Base-by-base conservation (phyloP, 2,888 invertebrate genomes). In the Protophormia terraenovae region DNA sequence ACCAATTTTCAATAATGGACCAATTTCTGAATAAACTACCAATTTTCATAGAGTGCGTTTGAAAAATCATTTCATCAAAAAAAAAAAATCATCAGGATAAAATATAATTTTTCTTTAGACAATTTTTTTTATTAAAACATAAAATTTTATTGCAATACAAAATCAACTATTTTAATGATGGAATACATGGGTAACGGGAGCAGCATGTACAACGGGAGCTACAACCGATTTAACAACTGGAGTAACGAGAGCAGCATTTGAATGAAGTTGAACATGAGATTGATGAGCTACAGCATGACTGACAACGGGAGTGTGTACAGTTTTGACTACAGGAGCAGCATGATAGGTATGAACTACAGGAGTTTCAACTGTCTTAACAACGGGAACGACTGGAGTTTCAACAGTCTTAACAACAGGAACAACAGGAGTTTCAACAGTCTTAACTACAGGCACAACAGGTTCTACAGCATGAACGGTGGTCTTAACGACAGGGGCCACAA, bases 191-290 rank as follows among this genome's bases (percentile, higher is more conserved):
- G 60, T 32, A 12, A 69, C 27, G 0, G 66, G 62, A 27, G 58
- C 47, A n/a, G 67, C 27, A 19, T 67, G 60, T 16, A 55, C 67
- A 58, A 58, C 24, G 0, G 69, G 71, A 47, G 64, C n/a, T 12
- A 66, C 53, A 29, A 75, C 62, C 1, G 75, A 50, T 24, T 50
- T 62, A 14, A 75, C 35, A 3, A 75, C 38, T 22, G 75, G 75
- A 10, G 12, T 47, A 14, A 71, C 60, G 10, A 55, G 16, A 6
- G 79, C 79, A 24, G 72, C 72, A 45, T 64, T 84, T 5, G 79
- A 75, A 78, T 90, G 90, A 71, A 90, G 87, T 86, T 90, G 90
- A 0, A 88, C 88, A 86, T 90, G 90, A 86, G 90, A 90, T 86
- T 90, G 90, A 77, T 90, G 90, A 19, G 82, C 47, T 7, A 78